Conservation (phyloP, 2,113 vertebrate species). For the Oophaga pumilio region DNA sequence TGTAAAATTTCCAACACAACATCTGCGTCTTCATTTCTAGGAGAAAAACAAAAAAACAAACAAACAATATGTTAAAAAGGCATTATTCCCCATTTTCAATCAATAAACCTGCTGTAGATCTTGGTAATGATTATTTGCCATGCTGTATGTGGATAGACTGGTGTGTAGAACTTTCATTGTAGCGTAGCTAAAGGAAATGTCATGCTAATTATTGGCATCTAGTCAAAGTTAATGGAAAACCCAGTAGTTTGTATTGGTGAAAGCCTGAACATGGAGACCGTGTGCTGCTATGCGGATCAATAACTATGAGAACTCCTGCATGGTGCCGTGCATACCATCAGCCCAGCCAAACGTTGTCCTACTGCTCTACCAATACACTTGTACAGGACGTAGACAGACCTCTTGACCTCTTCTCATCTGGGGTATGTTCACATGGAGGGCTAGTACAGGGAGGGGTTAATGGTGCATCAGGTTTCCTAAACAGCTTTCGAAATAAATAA, state of each 20-base stretch:
- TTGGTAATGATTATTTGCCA: neutral
- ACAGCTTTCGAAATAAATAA: too few relatives aligned
- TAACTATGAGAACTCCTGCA: neutral
- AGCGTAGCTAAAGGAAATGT: neutral
- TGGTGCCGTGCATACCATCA: neutral
- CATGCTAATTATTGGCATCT: neutral
- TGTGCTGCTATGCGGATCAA: conserved; percentile 4
- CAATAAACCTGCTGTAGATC: neutral
- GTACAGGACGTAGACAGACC: neutral
- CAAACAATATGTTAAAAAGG: neutral
- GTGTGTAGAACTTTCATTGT: neutral
- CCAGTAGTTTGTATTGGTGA: neutral
- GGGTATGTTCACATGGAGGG: too few relatives aligned
- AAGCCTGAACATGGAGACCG: neutral
- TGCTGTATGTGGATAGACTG: neutral
- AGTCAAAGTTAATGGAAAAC: neutral
- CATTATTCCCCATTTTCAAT: neutral
- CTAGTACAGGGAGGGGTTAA: too few relatives aligned
- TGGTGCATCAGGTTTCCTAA: too few relatives aligned
- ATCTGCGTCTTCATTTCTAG: conserved; percentile 79
- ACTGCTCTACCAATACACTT: neutral
- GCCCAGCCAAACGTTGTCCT: neutral
- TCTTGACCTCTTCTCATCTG: too few relatives aligned
- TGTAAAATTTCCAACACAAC: conserved; percentile 82
- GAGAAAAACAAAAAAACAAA: conserved; percentile 60